Evolutionary conservation across 1,140 invertebrate species (phyloP), one percentile per base, ranked within the genome.

Genomic region (Anastrepha obliqua): DNA sequence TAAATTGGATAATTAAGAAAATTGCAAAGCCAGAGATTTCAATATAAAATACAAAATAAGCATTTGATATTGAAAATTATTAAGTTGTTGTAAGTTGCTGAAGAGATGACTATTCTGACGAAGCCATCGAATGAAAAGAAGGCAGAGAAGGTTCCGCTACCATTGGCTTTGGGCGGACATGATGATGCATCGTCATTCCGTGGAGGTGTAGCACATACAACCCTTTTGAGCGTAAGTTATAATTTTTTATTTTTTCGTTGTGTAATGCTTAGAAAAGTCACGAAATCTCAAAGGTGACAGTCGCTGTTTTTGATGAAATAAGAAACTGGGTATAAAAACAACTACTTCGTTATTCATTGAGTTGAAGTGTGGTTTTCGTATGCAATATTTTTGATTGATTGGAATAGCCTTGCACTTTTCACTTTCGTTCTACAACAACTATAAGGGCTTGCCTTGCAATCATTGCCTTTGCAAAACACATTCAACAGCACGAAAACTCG

Each of bases 101-200:
- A 55, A 81, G 93, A 89, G 13, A 96, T 96, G 96, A 96, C 95
- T 87, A 94, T 96, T 91, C 94, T 96, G 89, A 96, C 95, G 11
- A 96, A 96, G 92, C 95, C 95, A 6, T 94, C 95, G 85, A 94
- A 94, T 55, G 95, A 96, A 88, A 96, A 96, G 92, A 95, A 95
- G 85, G 92, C 94, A 59, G 95, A 96, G 89, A 95, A 96, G 93
- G 92, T 95, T 89, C 94, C 95, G 67, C 94, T 95, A 89, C 95
- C 96, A 59, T 93, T 96, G 87, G 95, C 96, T 65, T 93, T 96
- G 55, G 95, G 95, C 58, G 86, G 85, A 60, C 85, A 86, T 17
- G 85, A 86, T 85, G 91, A 92, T 86, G 91, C 91, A 87, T 64
- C 91, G 55, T 55, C 17, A 90, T 92, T 51, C 88, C 90, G 89